Evolutionary conservation across 2,888 invertebrate species (phyloP).

Genomic region (Augiades crinisus): DNA sequence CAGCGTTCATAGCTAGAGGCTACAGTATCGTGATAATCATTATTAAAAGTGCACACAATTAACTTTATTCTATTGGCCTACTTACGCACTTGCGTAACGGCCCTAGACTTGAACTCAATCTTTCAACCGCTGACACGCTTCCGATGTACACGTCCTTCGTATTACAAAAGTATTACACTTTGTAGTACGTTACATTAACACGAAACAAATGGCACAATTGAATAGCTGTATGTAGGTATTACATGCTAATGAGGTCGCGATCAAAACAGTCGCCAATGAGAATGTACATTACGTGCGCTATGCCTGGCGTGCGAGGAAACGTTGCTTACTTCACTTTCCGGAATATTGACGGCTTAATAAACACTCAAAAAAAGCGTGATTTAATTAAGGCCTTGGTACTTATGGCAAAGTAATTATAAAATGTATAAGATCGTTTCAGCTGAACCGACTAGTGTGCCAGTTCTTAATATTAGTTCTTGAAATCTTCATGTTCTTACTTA

Average conservation of each 20-base stretch:
- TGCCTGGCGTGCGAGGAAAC: conserved; percentile 8
- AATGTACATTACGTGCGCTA: conserved; percentile 18
- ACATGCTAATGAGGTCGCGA: conserved; percentile 17
- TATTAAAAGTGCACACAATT: conserved; percentile 28
- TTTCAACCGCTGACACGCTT: conserved; percentile 31
- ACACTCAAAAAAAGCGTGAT: neutral
- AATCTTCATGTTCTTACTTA: no score
- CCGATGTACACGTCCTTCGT: conserved; percentile 14
- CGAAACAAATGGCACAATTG: neutral
- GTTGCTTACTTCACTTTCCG: conserved; percentile 9
- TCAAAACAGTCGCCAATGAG: neutral
- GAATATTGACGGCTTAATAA: conserved; percentile 17
- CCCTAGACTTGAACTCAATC: conserved; percentile 75
- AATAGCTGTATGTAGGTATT: neutral
- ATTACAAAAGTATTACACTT: no score
- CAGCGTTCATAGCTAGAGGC: no score
- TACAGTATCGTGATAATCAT: neutral
- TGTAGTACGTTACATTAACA: neutral
- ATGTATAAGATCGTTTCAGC: no score
- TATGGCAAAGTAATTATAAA: no score
- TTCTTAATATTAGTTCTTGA: no score
- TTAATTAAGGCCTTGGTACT: neutral
- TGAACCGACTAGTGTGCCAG: no score
- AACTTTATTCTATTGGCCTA: conserved; percentile 61
- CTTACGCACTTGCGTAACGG: conserved; percentile 70